phyloP scores from a whole-genome alignment of 2,888 invertebrate species.

The Malachius bipustulatus region DNA sequence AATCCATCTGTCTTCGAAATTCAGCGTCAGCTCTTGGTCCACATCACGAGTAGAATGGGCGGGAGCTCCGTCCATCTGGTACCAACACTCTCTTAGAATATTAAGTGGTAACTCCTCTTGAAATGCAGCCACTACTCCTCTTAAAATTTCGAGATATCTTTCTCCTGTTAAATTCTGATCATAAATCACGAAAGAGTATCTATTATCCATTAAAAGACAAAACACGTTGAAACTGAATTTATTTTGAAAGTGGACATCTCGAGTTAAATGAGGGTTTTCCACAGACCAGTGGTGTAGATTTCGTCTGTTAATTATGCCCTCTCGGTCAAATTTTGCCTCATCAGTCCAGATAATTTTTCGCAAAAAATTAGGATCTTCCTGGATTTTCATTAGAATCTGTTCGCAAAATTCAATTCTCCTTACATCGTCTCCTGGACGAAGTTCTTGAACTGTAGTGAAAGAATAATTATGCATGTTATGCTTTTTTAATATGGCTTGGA shows the following conservation, averaged over 20 bases:
- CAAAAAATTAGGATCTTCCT: constrained; percentile 6
- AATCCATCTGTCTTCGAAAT: neutral
- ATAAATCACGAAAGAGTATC: constrained; percentile 5
- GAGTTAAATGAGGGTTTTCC: constrained; percentile 5
- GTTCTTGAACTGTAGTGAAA: neutral
- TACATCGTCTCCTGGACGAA: neutral
- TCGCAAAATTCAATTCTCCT: constrained; percentile 3
- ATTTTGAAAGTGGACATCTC: constrained; percentile 4
- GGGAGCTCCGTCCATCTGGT: constrained; percentile 10
- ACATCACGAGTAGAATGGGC: constrained; percentile 6
- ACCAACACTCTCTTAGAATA: neutral
- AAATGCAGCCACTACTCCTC: constrained; percentile 5
- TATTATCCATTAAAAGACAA: constrained; percentile 8
- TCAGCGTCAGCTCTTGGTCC: constrained; percentile 1
- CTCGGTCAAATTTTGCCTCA: constrained; percentile 6
- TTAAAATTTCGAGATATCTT: constrained; percentile 8
- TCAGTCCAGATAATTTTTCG: constrained; percentile 9
- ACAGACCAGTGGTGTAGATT: constrained; percentile 7
- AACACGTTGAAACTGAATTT: constrained; percentile 9
- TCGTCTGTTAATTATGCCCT: constrained; percentile 7
- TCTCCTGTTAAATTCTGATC: constrained; percentile 9
- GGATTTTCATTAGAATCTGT: constrained; percentile 2
- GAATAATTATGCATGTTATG: constrained; percentile 5
- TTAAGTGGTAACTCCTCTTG: constrained; percentile 7
- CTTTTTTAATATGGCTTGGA: constrained; percentile 4